Base-by-base conservation (phyloP, 2,888 invertebrate species). In the Suillia variegata region DNA sequence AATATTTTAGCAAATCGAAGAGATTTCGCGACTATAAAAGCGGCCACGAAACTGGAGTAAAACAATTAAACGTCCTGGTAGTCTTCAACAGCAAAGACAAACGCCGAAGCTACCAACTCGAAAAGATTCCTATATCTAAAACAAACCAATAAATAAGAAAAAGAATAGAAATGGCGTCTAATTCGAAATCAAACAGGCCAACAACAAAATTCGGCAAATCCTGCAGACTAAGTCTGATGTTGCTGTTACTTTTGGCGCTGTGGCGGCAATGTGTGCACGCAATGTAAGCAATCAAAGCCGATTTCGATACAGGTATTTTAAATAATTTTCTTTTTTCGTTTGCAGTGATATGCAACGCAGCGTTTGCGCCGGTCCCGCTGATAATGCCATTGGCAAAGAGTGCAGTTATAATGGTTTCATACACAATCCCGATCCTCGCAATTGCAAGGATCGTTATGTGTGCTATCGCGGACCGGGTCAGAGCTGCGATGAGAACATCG, bases 321-420 rank as follows among this genome's bases (percentile, higher is more conserved):
- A n/a, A n/a, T n/a, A n/a, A n/a, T n/a, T n/a, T n/a, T n/a, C n/a
- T n/a, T n/a, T n/a, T n/a, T n/a, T n/a, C n/a, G n/a, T n/a, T n/a
- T n/a, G n/a, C n/a, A n/a, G n/a, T n/a, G n/a, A n/a, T n/a, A n/a
- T n/a, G n/a, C n/a, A n/a, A n/a, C n/a, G n/a, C n/a, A n/a, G n/a
- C n/a, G n/a, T n/a, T n/a, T n/a, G n/a, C n/a, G n/a, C n/a, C n/a
- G n/a, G 45, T 20, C 45, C 34, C 18, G 4, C 5, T 18, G 45
- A 45, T 5, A 18, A 4, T 2, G 17, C 17, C 18, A 38, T 38
- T 38, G 5, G 26, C 26, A 13, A 34, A 52, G 20, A 17, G 17
- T 54, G 54, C 18, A n/a, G 4, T 5, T 20, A 48, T 56, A 62
- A 63, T n/a, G 62, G 66, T 21, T 66, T 58, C 49, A 62, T 64